These are phyloP conservation scores for Rhabdornis inornatus DNA, from an alignment of 2,113 vertebrate species.

Conservation along the genomic window DNA sequence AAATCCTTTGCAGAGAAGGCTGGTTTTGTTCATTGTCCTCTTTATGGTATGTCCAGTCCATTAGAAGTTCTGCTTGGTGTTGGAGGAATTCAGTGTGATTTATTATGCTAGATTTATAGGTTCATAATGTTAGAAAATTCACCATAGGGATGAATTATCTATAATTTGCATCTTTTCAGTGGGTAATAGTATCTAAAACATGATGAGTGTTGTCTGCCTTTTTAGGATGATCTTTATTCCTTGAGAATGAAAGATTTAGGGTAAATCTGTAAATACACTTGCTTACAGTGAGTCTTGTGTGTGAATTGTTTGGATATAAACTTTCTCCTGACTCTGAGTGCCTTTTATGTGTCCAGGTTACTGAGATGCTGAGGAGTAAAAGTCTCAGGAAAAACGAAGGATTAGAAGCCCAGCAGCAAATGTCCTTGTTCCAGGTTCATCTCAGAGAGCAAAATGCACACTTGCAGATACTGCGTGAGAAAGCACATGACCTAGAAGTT, in stretches of 20 bases:
- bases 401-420: constrained; percentile 25
- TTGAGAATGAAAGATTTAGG: neutral
- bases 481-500: neutral
- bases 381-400: constrained; percentile 40
- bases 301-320: neutral
- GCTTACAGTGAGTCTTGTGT: neutral
- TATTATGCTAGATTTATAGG: neutral
- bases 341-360: constrained; percentile 65
- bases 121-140: neutral
- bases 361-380: constrained; percentile 70
- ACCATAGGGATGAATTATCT: too few relatives aligned
- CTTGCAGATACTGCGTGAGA: constrained; percentile 37
- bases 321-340: neutral
- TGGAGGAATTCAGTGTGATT: neutral
- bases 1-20: neutral
- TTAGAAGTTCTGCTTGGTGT: neutral
- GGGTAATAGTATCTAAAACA: neutral
- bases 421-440: neutral
- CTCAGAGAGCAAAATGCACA: constrained; percentile 39
- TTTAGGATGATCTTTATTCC: neutral
- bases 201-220: neutral
- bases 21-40: neutral
- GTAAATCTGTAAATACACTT: neutral
- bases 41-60: neutral
- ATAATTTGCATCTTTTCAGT: neutral